phyloP scores from a whole-genome alignment of 2,113 vertebrate genomes.

The Atrichornis clamosus region DNA sequence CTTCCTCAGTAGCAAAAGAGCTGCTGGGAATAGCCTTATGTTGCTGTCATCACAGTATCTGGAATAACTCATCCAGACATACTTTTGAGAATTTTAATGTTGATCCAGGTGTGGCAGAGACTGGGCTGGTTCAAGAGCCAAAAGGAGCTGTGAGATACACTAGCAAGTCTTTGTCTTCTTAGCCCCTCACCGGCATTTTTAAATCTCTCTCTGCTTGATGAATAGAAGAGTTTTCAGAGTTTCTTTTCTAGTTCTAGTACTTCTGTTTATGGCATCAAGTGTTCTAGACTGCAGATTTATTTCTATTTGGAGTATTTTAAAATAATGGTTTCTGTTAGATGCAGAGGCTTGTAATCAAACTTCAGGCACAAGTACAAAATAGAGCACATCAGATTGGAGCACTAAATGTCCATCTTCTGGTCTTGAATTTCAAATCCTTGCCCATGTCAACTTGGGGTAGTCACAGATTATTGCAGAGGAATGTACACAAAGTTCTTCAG shows the following conservation, averaged over 20 bases:
- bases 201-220: not conserved
- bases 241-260: not conserved
- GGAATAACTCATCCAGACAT: not conserved
- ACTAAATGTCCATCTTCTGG: not conserved
- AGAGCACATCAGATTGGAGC: not conserved
- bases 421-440: not conserved
- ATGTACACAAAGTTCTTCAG: not conserved
- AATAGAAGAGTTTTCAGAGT: not conserved
- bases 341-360: not conserved
- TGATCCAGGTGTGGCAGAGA: not conserved
- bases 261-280: not conserved
- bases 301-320: not conserved
- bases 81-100: not conserved
- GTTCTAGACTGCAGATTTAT: not conserved
- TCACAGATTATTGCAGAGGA: not conserved
- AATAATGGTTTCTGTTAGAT: not conserved
- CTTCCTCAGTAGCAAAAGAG: not conserved
- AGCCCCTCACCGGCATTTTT: not conserved
- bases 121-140: not conserved
- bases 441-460: not conserved
- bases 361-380: not conserved
- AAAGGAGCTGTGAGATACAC: not conserved
- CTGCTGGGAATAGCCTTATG: not conserved
- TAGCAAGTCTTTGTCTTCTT: not conserved
- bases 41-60: not conserved